A percentile compares a stretch with the other conserved stretches of the same genome.
Evolutionary conservation across 2,113 vertebrate genomes (phyloP).

Genomic region (Acrocephalus kingi): DNA sequence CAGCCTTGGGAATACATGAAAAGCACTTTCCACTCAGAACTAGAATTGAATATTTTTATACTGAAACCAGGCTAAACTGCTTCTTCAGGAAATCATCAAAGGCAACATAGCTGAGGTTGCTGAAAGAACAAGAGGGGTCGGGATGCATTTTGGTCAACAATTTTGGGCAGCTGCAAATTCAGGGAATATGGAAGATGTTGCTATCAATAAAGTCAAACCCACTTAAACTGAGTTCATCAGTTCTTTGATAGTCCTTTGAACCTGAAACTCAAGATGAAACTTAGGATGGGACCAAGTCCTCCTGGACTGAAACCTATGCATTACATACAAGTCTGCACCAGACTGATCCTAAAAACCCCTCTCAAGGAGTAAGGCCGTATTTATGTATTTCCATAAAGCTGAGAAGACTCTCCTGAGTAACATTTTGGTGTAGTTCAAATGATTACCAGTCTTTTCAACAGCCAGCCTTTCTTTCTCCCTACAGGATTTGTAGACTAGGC

Average conservation of each 20-base stretch:
- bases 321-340: neutral
- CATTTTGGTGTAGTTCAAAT: neutral
- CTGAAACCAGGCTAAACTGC: neutral
- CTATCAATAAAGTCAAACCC: neutral
- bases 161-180: neutral
- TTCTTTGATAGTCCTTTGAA: neutral
- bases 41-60: neutral
- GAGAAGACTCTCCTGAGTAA: neutral
- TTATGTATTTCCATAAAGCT: neutral
- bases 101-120: neutral
- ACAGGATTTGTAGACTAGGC: neutral
- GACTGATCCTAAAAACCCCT: neutral
- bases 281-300: neutral
- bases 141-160: neutral
- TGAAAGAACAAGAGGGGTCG: neutral
- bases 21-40: neutral
- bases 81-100: neutral
- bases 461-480: neutral
- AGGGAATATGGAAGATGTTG: neutral
- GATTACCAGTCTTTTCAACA: neutral
- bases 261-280: neutral
- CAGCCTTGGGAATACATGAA: neutral
- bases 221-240: neutral
- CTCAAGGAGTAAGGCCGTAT: neutral
- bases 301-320: neutral